phyloP scores from a whole-genome alignment of 2,113 vertebrate genomes.

The Sclerurus mexicanus region DNA sequence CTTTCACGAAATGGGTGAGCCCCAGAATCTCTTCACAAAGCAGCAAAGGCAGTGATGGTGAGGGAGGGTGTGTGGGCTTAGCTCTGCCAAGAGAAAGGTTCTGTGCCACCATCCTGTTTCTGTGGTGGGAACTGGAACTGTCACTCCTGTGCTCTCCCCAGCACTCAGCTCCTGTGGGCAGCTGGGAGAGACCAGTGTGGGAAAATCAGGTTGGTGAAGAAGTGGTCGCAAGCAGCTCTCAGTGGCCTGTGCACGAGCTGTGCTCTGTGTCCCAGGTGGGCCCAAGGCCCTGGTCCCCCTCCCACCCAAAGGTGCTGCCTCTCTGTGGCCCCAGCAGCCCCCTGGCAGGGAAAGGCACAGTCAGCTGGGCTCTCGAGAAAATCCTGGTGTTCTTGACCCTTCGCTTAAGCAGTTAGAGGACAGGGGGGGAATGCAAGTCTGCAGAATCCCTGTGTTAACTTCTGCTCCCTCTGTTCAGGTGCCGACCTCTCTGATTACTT shows the following conservation, averaged over 20 bases:
- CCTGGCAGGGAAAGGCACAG: not conserved
- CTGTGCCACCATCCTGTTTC: not conserved
- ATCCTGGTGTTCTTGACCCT: not conserved
- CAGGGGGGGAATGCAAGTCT: not conserved
- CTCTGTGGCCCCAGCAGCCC: not conserved
- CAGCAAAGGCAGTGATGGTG: not conserved
- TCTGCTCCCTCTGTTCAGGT: constrained; percentile 34
- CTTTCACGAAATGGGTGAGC: rapidly evolving
- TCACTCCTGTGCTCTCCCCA: not conserved
- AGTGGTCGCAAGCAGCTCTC: not conserved
- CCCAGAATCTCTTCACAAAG: not conserved
- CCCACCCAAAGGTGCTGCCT: not conserved
- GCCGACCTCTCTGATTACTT: constrained; percentile 80
- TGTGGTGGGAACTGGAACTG: not conserved
- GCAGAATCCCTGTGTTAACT: not conserved
- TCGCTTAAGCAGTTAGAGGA: not conserved
- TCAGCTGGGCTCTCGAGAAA: not conserved
- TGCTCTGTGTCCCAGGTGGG: not conserved
- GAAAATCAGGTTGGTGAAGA: not conserved
- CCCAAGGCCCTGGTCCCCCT: not conserved
- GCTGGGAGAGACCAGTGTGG: not conserved
- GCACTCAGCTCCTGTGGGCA: not conserved
- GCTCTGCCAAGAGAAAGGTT: not conserved
- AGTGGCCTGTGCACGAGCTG: not conserved
- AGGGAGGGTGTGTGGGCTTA: not conserved